Base-by-base conservation (phyloP, 2,113 vertebrate species). In the Malurus alboscapulatus region DNA sequence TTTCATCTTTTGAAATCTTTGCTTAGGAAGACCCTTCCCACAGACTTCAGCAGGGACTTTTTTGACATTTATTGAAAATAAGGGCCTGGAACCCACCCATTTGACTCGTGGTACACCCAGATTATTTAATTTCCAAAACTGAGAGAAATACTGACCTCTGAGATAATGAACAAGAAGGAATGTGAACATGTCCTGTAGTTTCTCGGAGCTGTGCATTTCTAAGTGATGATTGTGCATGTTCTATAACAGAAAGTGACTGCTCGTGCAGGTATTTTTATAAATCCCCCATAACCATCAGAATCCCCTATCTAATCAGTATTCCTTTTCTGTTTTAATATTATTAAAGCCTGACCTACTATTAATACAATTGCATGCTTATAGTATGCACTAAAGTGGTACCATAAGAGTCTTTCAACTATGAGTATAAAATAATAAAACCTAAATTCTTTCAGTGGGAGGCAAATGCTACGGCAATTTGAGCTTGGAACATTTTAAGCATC, bases 401-500 rank as follows among this genome's bases (percentile, higher is more conserved):
- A n/a, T 32, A 79, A 50, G 40, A 67, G 10, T 77, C n/a, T 87
- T 89, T 93, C 47, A 93, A 36, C 71, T 69, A 15, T 30, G 58
- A 66, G 17, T 72, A 88, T 88, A 88, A 94, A 89, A 87, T 90
- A 87, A 95, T 77, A 78, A 48, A 78, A 80, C 25, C 53, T 29
- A 25, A 84, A 69, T 88, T 87, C 44, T 84, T 88, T 65, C 62
- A 87, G 93, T 88, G 54, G 88, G 88, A 94, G 90, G 66, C 68
- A 92, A 93, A 95, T 79, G 89, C 50, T 72, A 74, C 34, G 14
- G 87, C 26, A 88, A 68, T 95, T 95, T 69, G 50, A 90, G 82
- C 29, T 87, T 85, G 71, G 63, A 94, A 73, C 54, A 29, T 90
- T 95, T 93, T 84, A 91, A 94, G 84, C 66, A 73, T 95, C 84